Evolutionary conservation across 2,113 vertebrate genomes (phyloP), one percentile per base, ranked within the genome.

Genomic region (Plecturocebus donacophilus): DNA sequence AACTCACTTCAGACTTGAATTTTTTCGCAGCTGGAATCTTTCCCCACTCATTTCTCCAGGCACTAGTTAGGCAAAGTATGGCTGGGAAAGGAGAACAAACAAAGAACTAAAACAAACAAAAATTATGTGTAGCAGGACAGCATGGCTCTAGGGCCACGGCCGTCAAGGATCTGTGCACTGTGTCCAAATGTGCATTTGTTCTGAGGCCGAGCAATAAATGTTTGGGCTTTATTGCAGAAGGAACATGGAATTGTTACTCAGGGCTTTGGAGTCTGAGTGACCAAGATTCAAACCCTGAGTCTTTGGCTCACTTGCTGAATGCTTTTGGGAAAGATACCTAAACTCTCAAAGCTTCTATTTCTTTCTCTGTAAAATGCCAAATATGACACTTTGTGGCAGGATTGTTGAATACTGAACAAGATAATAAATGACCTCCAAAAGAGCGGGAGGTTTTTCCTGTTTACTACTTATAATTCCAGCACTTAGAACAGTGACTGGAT

Each of bases 91-190:
- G 7, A 4, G 40, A 68, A 9, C 8, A n/a, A 91, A 27, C 13
- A 64, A 30, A 64, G 61, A 64, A 32, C 61, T 64, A 64, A 49
- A 30, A 71, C 3, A 23, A 61, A 30, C 14, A 52, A 54, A 56
- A 30, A 7, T 5, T 20, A 9, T 49, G 20, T 3, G 3, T 17
- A 70, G 49, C 6, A 71, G 49, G 75, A 11, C 38, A 66, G 12
- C 0, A 0, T 49, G 25, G n/a, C 40, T 45, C 27, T 2, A 23
- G 42, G n/a, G 21, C 42, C 35, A 12, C 25, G 7, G 0, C 1
- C 19, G 1, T 8, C 19, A 14, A 40, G 23, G n/a, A 35, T 35
- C 54, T 40, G 61, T 13, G 10, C 13, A 27, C 21, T 11, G 10
- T 23, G 10, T 54, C 30, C 52, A 70, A 12, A 70, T 4, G 5